Conservation (phyloP, 2,888 invertebrate genomes). For the Microplitis deprimator region DNA sequence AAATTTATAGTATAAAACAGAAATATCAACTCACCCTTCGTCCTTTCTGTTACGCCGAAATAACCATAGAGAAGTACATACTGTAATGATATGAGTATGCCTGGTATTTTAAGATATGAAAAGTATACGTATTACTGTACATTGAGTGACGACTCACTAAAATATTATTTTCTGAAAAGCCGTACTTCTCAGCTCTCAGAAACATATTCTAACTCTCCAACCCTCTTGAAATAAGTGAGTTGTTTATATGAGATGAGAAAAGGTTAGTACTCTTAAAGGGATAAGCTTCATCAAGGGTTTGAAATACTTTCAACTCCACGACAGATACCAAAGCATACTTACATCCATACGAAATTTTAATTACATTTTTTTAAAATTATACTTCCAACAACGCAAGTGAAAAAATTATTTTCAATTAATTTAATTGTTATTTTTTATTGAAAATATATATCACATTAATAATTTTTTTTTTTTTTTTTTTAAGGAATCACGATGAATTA, state of each 20-base stretch:
- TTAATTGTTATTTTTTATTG: too few species aligned
- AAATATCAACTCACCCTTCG: constrained; percentile 57
- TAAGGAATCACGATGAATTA: too few species aligned
- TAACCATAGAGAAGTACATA: constrained; percentile 53
- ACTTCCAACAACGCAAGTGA: too few species aligned
- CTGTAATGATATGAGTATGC: constrained; percentile 44
- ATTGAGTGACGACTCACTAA: background rate
- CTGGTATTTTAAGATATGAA: constrained; percentile 3
- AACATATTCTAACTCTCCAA: background rate
- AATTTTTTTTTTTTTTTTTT: too few species aligned
- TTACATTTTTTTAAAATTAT: too few species aligned
- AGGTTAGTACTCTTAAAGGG: background rate
- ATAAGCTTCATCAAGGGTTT: background rate
- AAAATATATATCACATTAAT: too few species aligned
- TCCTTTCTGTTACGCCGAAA: constrained; percentile 55
- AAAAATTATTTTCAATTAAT: too few species aligned
- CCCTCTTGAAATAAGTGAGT: background rate
- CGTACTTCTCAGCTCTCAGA: background rate
- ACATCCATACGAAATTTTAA: too few species aligned
- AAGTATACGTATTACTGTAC: constrained; percentile 13
- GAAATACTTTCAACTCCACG: background rate
- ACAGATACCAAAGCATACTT: background rate
- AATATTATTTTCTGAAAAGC: background rate
- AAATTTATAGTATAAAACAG: constrained; percentile 58
- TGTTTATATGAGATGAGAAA: background rate